These are phyloP conservation scores for Apis florea DNA, from an alignment of 1,140 invertebrate genomes.

Conservation along the genomic window DNA sequence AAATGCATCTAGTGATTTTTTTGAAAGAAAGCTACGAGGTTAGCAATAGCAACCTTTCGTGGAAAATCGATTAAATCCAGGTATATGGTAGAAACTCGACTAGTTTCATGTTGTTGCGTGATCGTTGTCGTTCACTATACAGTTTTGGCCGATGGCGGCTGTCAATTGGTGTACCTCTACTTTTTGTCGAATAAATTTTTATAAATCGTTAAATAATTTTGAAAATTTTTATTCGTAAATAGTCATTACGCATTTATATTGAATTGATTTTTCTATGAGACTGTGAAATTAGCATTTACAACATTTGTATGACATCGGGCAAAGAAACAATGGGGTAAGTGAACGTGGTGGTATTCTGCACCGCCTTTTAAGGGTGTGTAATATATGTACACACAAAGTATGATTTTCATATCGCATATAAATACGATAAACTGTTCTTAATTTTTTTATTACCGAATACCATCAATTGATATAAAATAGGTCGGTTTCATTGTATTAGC, in stretches of 20 bases:
- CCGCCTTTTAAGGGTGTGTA: slow-evolving; percentile 73
- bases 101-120: slow-evolving; percentile 70
- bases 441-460: slow-evolving; percentile 41
- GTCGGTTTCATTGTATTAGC: slow-evolving; percentile 25
- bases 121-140: slow-evolving; percentile 56
- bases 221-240: slow-evolving; percentile 18
- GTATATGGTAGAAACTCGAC: slow-evolving; percentile 68
- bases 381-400: slow-evolving; percentile 47
- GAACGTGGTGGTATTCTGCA: slow-evolving; percentile 54
- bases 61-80: slow-evolving; percentile 77
- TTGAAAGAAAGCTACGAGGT: slow-evolving; percentile 21
- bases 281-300: slow-evolving; percentile 61
- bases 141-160: slow-evolving; percentile 73
- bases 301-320: slow-evolving; percentile 77
- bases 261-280: slow-evolving; percentile 67
- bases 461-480: slow-evolving; percentile 26
- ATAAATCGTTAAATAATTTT: slow-evolving; percentile 33
- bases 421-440: slow-evolving; percentile 39
- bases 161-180: slow-evolving; percentile 69
- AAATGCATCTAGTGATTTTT: slow-evolving; percentile 31
- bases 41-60: slow-evolving; percentile 53
- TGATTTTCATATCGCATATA: slow-evolving; percentile 28
- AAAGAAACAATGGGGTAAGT: slow-evolving; percentile 79
- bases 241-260: slow-evolving; percentile 21
- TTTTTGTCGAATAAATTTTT: slow-evolving; percentile 48